Conservation (phyloP, 1,140 invertebrate species). For the Psix sp. region DNA sequence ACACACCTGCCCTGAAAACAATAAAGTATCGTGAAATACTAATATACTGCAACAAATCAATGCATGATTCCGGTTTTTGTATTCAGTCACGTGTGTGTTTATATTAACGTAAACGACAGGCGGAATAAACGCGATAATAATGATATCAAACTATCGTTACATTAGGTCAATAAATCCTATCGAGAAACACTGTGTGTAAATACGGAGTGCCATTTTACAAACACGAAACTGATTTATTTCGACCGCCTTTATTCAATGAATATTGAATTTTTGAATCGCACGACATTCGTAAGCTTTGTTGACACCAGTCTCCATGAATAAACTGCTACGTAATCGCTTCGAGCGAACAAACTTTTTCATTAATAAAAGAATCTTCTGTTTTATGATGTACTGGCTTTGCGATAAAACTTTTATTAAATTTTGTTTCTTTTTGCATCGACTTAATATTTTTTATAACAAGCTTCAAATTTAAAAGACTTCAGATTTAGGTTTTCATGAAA, state of each 20-base stretch:
- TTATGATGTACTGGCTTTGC: too few species aligned
- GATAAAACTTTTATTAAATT: too few species aligned
- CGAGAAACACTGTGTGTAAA: neutral
- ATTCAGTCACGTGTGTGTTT: neutral
- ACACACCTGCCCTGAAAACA: neutral
- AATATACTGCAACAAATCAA: neutral
- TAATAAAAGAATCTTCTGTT: too few species aligned
- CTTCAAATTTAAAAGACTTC: too few species aligned
- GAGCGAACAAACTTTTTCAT: too few species aligned
- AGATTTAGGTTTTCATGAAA: too few species aligned
- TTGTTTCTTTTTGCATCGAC: too few species aligned
- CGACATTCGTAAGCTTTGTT: neutral
- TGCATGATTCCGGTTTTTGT: neutral
- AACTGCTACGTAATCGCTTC: neutral
- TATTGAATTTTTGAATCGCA: slow-evolving; percentile 1
- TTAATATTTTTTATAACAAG: too few species aligned
- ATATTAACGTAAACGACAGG: neutral
- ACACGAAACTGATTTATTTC: slow-evolving; percentile 3
- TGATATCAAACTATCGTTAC: slow-evolving; percentile 2
- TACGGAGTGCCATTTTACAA: too few species aligned
- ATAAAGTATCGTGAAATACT: neutral
- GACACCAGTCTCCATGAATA: neutral
- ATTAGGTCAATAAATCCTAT: neutral
- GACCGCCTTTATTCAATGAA: neutral
- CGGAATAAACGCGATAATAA: slow-evolving; percentile 1